Percentiles rank a stretch among this genome's conserved stretches.
Evolutionary conservation across 2,113 vertebrate species (phyloP).

Genomic region (Periophthalmus modestus): DNA sequence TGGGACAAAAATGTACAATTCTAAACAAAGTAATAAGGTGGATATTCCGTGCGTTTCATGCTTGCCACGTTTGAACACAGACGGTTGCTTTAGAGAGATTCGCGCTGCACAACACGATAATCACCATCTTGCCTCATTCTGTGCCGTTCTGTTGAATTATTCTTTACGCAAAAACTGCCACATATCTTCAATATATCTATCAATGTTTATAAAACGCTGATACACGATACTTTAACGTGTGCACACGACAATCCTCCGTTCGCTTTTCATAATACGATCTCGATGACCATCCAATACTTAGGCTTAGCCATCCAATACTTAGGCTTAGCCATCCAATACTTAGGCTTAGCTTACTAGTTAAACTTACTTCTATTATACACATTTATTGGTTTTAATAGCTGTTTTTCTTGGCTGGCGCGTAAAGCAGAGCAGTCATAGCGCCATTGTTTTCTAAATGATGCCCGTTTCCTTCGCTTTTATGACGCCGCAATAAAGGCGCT

Average conservation of each 20-base stretch:
- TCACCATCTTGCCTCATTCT: not conserved
- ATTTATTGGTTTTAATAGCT: not conserved
- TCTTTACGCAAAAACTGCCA: not conserved
- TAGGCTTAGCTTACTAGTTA: not conserved
- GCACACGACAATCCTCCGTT: not conserved
- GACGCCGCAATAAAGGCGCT: not conserved
- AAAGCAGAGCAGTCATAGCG: not conserved
- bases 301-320: not conserved
- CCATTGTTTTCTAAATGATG: not conserved
- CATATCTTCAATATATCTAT: not conserved
- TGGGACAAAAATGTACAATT: not conserved
- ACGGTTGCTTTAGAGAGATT: not conserved
- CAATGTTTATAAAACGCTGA: not conserved
- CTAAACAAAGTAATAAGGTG: not conserved
- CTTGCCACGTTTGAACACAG: not conserved
- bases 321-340: not conserved
- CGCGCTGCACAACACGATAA: not conserved
- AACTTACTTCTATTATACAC: not conserved
- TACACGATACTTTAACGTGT: not conserved
- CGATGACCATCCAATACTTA: not conserved
- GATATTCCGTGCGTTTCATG: not conserved
- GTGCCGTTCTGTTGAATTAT: not conserved
- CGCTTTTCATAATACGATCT: too few species aligned
- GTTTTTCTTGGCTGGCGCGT: conserved; percentile 21
- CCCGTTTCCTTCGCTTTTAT: not conserved